Evolutionary conservation across 1,140 invertebrate species (phyloP), one percentile per base, ranked within the genome.

Genomic region (Thaumatotibia leucotreta): DNA sequence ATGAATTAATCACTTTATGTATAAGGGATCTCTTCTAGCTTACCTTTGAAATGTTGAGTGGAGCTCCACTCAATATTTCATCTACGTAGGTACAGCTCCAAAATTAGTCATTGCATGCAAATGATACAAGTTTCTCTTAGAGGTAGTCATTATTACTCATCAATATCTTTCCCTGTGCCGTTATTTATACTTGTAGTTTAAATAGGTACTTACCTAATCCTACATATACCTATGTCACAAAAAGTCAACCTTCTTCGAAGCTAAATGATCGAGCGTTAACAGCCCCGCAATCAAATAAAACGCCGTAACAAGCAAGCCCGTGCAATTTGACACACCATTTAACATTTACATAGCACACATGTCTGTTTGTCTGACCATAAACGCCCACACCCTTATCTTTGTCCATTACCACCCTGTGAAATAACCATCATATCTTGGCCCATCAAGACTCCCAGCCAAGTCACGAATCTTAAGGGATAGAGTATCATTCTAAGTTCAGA

Each of bases 271-370:
- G 5, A 4, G n/a, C 24, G 11, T 27, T 54, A n/a, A 58, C 52
- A 58, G 29, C n/a, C 52, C 14, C 27, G 23, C 27, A 27, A 58
- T 58, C 52, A 24, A 58, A 58, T 58, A 58, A 58, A 45, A 58
- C 23, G 14, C 52, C 17, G 24, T 58, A 58, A 27, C 52, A 58
- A 58, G 52, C 23, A 58, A 27, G 14, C 24, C 27, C 52, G 23
- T 27, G 27, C 52, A 58, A 58, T 58, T 58, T 58, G 27, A 27
- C 52, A 58, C 52, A 58, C 24, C 52, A 58, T 58, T 58, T 58
- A 58, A 24, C 52, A 58, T 58, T 58, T 58, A 58, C 52, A 58
- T 14, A 58, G 50, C 50, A 58, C 52, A 54, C 50, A 58, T 24
- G 24, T 14, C 52, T 27, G 52, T 58, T 58, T 27, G 52, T 27